Base-by-base conservation (phyloP, 1,140 invertebrate species). In the Sesamia nonagrioides region DNA sequence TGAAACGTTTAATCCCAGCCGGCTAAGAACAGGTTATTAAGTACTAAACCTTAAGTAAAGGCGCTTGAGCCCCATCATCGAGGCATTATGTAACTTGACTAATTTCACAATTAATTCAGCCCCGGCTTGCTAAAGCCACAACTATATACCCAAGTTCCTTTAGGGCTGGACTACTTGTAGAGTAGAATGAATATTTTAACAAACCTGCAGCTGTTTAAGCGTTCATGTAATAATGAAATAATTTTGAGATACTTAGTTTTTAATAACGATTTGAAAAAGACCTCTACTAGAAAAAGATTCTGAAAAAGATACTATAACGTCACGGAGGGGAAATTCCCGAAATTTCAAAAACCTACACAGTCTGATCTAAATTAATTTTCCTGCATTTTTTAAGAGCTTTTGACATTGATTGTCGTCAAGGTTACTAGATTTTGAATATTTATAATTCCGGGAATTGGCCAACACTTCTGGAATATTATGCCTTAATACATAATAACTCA, bases 31-130 rank as follows among this genome's bases (percentile, higher is more conserved):
- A 75, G 56, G 73, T 78, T 78, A 71, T 78, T 78, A 78, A 78
- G 76, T 71, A 78, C 66, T 78, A 78, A 78, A 60, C 76, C 76
- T 69, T 58, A 71, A 69, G 68, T 78, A 78, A 78, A 78, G 76
- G 76, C 40, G 42, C 42, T 60, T 50, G 37, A 71, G 52, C 66
- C 40, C 50, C 54, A 60, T 60, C 54, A 78, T 48, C 76, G 37
- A 15, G 52, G 66, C 52, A 71, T 71, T 78, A 71, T 78, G 76
- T 71, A 71, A 78, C 66, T 78, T 71, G 54, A 78, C 68, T 78
- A 78, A 78, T 78, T 71, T 78, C 42, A 21, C 66, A 66, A 78
- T 78, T 78, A 69, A 78, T 77, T 68, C 74, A 68, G 13, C 21
- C 33, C 45, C 54, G 42, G 21, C 48, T 60, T 21, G 60, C 45